Conservation (phyloP, 2,797 vertebrate genomes). For the Leptatherina wallacei region DNA sequence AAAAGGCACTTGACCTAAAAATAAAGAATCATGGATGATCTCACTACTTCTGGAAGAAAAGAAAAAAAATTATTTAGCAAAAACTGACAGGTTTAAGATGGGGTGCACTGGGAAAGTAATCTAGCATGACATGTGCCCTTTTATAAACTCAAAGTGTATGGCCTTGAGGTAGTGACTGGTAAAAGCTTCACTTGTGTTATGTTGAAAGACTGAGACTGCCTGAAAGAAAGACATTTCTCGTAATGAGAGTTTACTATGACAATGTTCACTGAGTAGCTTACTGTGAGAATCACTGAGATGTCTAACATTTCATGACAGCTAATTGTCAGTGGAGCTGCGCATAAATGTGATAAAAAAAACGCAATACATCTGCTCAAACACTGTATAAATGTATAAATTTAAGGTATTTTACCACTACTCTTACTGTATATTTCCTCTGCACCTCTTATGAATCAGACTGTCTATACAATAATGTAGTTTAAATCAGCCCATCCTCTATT, state of each 20-base stretch:
- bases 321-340: constrained; percentile 7
- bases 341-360: neutral
- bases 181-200: constrained; percentile 29
- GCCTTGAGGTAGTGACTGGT: constrained; percentile 41
- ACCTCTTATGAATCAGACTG: too few relatives aligned
- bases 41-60: constrained; percentile 49
- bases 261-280: constrained; percentile 1
- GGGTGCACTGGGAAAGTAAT: constrained; percentile 67
- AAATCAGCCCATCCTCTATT: too few relatives aligned
- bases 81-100: constrained; percentile 51
- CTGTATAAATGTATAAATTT: neutral
- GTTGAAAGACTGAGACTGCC: constrained; percentile 5
- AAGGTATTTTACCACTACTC: neutral
- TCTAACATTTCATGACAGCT: neutral
- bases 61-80: constrained; percentile 48
- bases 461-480: too few relatives aligned
- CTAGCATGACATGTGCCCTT: constrained; percentile 61
- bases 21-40: constrained; percentile 63
- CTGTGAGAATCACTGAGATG: neutral
- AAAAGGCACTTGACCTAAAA: constrained; percentile 51
- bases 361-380: neutral
- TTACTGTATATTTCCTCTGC: neutral
- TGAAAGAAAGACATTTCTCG: constrained; percentile 15
- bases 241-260: constrained; percentile 1
- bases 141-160: constrained; percentile 49